A percentile compares a stretch with the other conserved stretches of the same genome.
Conservation (phyloP, 2,113 vertebrate species). For the Isurus oxyrinchus region DNA sequence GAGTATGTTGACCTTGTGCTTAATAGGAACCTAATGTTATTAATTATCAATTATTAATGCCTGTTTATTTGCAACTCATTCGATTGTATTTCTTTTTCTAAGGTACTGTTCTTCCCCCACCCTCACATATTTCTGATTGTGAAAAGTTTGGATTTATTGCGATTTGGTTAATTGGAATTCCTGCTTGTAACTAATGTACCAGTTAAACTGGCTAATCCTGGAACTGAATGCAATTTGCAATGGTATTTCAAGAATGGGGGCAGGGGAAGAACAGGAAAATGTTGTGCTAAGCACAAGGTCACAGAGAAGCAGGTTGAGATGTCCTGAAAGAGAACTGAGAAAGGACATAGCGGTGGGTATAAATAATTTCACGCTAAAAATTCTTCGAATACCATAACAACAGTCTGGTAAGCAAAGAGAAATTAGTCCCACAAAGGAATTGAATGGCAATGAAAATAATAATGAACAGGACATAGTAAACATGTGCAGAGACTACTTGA, state of each 20-base stretch:
- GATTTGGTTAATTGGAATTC: not conserved
- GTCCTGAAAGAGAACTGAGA: not conserved
- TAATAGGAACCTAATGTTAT: not conserved
- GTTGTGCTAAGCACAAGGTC: not conserved
- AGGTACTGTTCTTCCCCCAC: not conserved
- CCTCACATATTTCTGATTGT: not conserved
- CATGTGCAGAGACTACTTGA: no score
- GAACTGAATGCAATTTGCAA: not conserved
- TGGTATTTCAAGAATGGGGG: not conserved
- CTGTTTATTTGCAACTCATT: not conserved
- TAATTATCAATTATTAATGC: not conserved
- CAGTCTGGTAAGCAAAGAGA: not conserved
- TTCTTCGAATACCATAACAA: not conserved
- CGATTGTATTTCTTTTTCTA: not conserved
- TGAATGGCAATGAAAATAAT: no score
- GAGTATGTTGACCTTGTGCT: not conserved
- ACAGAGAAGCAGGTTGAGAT: not conserved
- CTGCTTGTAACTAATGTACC: not conserved
- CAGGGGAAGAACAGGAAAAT: not conserved
- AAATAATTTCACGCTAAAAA: not conserved
- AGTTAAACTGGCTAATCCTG: not conserved
- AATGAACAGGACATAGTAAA: no score
- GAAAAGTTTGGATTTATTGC: not conserved
- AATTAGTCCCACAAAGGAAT: not conserved
- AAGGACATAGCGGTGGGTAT: not conserved